Base-by-base conservation (phyloP, 2,113 vertebrate species). In the Poicephalus gulielmi region DNA sequence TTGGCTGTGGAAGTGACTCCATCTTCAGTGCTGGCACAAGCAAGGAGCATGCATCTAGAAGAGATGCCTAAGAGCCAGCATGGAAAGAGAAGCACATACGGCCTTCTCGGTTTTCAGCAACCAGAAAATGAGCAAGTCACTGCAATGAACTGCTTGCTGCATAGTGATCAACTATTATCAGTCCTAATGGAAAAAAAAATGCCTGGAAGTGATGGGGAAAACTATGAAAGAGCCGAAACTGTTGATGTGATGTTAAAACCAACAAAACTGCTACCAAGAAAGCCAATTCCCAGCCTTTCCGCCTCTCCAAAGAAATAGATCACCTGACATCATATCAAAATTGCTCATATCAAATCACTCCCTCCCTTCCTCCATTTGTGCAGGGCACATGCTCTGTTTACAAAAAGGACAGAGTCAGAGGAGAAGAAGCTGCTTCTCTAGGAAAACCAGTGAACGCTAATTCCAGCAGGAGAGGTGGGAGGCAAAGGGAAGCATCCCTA, bases 181-280 rank as follows among this genome's bases (percentile, higher is more conserved):
- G 87, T 94, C 77, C 95, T 83, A 62, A 86, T n/a, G 70, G 88
- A 94, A 96, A 87, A 82, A 94, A 96, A 87, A 82, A 90, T 6
- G 17, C 86, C 76, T 77, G 79, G 63, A 50, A 84, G 81, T 6
- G 0, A 93, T 25, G 14, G n/a, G 69, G 35, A 57, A 67, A 92
- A 85, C 25, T 63, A 52, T 23, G 86, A 47, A 52, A 95, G 81
- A 94, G 73, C 11, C 55, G 63, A 49, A 73, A 64, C 14, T 28
- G 50, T 73, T 86, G 50, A 52, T 11, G 55, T 71, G 74, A 57
- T 92, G 43, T 84, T 68, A 73, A 93, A 96, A 87, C 70, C 66
- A 90, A 83, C 28, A 85, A 59, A 91, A 84, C 22, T 71, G 53
- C 46, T 71, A 73, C 35, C 88, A 49, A 75, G 43, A 41, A 83